Evolutionary conservation across 2,888 invertebrate species (phyloP), one percentile per base, ranked within the genome.

Genomic region (Rambutsinella grinnellia): DNA sequence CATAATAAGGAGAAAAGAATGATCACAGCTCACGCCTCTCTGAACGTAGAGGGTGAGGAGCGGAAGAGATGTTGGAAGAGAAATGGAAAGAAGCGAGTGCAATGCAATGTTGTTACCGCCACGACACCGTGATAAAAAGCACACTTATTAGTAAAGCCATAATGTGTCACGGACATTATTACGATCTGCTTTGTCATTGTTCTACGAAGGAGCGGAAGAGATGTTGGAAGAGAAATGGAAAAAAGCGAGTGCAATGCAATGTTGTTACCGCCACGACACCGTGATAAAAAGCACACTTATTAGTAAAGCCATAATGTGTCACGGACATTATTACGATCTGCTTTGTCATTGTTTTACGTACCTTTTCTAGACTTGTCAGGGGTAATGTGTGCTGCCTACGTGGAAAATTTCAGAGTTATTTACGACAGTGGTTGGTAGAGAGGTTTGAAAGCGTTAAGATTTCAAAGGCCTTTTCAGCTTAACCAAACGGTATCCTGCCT

Each of bases 311-410:
- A 63, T 71, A 72, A 72, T 72, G 72, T 72, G 72, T 72, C 72
- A 72, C 72, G 65, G 72, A 65, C 65, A 65, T 72, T 72, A 72
- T 72, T 72, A 65, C 53, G n/a, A n/a, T n/a, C n/a, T 72, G 72
- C 72, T 65, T 72, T 72, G 72, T 72, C 72, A 72, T 72, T 72
- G 72, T 72, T 63, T 72, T 72, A n/a, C n/a, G n/a, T n/a, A n/a
- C n/a, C n/a, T n/a, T n/a, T n/a, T n/a, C n/a, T n/a, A n/a, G n/a
- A n/a, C n/a, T n/a, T n/a, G n/a, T n/a, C n/a, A n/a, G n/a, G n/a
- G n/a, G n/a, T n/a, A n/a, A n/a, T n/a, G n/a, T n/a, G n/a, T n/a
- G n/a, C n/a, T n/a, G n/a, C n/a, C n/a, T n/a, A n/a, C n/a, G n/a
- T n/a, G n/a, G n/a, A n/a, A n/a, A n/a, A n/a, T n/a, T n/a, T n/a